phyloP scores from a whole-genome alignment of 2,888 invertebrate genomes.

The Amphipyra tragopoginis region DNA sequence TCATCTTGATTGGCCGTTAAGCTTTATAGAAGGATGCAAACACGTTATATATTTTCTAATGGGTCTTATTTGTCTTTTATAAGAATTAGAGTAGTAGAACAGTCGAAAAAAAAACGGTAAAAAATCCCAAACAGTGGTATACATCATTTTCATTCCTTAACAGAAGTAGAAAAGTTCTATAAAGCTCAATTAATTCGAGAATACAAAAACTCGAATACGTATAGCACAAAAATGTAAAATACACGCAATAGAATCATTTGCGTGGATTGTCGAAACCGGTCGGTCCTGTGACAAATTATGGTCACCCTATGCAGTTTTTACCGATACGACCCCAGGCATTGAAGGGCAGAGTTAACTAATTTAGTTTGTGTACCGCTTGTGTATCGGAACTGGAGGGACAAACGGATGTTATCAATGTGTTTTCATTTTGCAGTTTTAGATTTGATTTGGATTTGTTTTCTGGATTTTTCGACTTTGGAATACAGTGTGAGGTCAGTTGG shows the following conservation, averaged over 20 bases:
- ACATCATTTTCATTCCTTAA: background rate
- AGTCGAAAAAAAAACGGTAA: too few relatives aligned
- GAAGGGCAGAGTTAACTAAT: conserved; percentile 68
- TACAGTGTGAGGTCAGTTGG: too few relatives aligned
- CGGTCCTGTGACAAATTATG: conserved; percentile 56
- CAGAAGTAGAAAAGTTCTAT: conserved; percentile 42
- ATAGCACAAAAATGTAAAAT: conserved; percentile 25
- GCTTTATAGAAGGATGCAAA: too few relatives aligned
- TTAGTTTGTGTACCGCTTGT: conserved; percentile 69
- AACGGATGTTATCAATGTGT: too few relatives aligned
- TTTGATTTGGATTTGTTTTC: conserved; percentile 46
- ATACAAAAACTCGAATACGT: conserved; percentile 25
- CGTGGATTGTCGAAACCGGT: conserved; percentile 41
- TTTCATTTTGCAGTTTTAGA: too few relatives aligned
- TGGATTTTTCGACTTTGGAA: too few relatives aligned
- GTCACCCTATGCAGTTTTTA: conserved; percentile 66
- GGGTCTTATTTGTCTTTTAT: too few relatives aligned
- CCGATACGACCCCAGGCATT: conserved; percentile 45
- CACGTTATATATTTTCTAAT: too few relatives aligned
- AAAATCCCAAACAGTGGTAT: too few relatives aligned
- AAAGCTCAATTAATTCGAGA: conserved; percentile 35
- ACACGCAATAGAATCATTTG: conserved; percentile 54
- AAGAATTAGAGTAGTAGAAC: too few relatives aligned
- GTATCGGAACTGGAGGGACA: too few relatives aligned
- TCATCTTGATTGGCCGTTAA: too few relatives aligned